Conservation (phyloP, 92 coral and sea anemone genomes). For the Paragorgia papillata region DNA sequence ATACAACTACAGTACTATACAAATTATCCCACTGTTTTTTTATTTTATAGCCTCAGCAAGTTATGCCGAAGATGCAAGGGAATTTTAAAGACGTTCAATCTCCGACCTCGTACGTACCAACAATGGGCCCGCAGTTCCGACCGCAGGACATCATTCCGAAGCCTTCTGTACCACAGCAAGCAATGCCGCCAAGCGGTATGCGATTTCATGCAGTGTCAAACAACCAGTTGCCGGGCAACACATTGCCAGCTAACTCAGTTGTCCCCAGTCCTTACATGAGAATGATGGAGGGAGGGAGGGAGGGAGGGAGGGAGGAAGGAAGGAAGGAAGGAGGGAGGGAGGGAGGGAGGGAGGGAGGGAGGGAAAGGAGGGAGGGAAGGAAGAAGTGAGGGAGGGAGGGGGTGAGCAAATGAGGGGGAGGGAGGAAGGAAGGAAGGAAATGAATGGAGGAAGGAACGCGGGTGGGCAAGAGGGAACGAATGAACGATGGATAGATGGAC, state of each 20-base stretch:
- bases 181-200: conserved; percentile 4
- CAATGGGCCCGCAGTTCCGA: conserved; percentile 12
- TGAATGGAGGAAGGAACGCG: no score
- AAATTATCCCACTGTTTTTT: no score
- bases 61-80: conserved; percentile 11
- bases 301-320: no score
- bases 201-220: conserved; percentile 14
- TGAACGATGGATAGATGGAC: no score
- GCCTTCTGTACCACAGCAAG: conserved; percentile 1
- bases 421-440: no score
- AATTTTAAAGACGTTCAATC: conserved; percentile 29
- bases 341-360: no score
- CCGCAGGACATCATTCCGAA: neutral
- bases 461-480: no score
- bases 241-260: conserved; percentile 11
- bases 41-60: neutral
- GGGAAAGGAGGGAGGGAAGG: no score
- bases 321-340: no score
- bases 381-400: no score
- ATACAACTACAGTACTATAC: no score
- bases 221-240: conserved; percentile 23
- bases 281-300: neutral
- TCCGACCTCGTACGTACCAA: conserved; percentile 7
- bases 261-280: conserved; percentile 9
- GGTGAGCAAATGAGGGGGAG: no score